Evolutionary conservation across 2,888 invertebrate genomes (phyloP).

Genomic region (Meteorus cinctellus): DNA sequence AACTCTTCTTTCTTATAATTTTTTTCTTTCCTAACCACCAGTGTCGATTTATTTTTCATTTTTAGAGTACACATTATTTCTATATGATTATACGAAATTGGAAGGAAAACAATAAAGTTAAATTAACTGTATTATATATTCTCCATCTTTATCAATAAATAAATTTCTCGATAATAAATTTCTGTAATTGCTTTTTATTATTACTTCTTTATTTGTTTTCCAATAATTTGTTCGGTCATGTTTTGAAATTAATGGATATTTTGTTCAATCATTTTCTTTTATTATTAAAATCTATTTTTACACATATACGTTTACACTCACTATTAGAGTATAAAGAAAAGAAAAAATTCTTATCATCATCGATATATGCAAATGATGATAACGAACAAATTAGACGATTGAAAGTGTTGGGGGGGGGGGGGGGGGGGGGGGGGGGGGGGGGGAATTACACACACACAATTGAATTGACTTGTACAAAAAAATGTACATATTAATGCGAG

Average conservation of each 20-base stretch:
- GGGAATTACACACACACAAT: conserved; percentile 20
- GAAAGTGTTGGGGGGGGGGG: neutral
- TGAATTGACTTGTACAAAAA: conserved; percentile 44
- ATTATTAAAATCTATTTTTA: conserved; percentile 64
- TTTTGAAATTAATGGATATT: conserved; percentile 35
- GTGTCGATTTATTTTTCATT: conserved; percentile 19
- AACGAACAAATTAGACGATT: conserved; percentile 19
- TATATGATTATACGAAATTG: conserved; percentile 40
- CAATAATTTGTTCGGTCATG: neutral
- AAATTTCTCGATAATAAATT: conserved; percentile 51
- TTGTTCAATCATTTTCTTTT: conserved; percentile 51
- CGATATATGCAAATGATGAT: conserved; percentile 28
- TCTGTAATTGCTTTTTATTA: conserved; percentile 15
- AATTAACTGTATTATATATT: conserved; percentile 55
- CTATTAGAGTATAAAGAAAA: conserved; percentile 41
- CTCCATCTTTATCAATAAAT: conserved; percentile 50
- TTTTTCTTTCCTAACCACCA: neutral
- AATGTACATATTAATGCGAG: conserved; percentile 50
- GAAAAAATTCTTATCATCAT: conserved; percentile 9
- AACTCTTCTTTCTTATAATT: conserved; percentile 8
- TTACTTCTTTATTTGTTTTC: conserved; percentile 4
- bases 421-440: neutral
- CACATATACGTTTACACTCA: conserved; percentile 53
- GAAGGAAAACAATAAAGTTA: conserved; percentile 47
- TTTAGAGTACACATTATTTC: conserved; percentile 45